Base-by-base conservation (phyloP, 1,140 invertebrate species). In the Nautilus pompilius region DNA sequence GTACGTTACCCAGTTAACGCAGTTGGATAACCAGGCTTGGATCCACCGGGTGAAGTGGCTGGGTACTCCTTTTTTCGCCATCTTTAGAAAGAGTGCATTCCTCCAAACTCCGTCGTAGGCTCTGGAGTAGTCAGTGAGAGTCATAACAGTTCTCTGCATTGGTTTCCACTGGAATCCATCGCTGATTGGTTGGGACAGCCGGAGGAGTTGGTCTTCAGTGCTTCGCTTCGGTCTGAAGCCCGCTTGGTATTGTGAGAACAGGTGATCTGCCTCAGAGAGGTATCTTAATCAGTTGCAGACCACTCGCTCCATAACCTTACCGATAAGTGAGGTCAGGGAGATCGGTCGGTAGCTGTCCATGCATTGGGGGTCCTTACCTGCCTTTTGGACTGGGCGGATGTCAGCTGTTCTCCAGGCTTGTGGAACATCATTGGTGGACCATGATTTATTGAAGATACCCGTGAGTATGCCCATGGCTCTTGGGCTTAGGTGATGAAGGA, bases 101-200 rank as follows among this genome's bases (percentile, higher is more conserved):
- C 56, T 10, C 56, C 56, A 58, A 33, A 58, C 56, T 22, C 26
- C 26, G 28, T 58, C 56, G 28, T 58, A 58, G 8, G 56, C 56
- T 54, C 22, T 28, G 10, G 56, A 41, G 56, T 15, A 58, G 8
- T 58, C 56, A 41, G 33, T 33, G 10, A 54, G n/a, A 10, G 30
- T 32, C 56, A 58, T 17, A 8, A 58, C 20, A 8, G 56, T 58
- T 54, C 56, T 33, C 33, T 36, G 10, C 56, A 58, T 54, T n/a
- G 32, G 56, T 58, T 26, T n/a, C 56, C 33, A 28, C 10, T 58
- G 17, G 30, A 33, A 10, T 10, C 17, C 32, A 22, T n/a, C 46
- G 33, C 10, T 17, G n/a, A 41, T 41, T n/a, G 36, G 8, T n/a
- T 41, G 36, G 36, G 36, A 41, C 36, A 41, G n/a, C n/a, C 56